A percentile compares a stretch with the other conserved stretches of the same genome.
Evolutionary conservation across 2,797 vertebrate species (phyloP).

Genomic region (Leptodactylus fallax): DNA sequence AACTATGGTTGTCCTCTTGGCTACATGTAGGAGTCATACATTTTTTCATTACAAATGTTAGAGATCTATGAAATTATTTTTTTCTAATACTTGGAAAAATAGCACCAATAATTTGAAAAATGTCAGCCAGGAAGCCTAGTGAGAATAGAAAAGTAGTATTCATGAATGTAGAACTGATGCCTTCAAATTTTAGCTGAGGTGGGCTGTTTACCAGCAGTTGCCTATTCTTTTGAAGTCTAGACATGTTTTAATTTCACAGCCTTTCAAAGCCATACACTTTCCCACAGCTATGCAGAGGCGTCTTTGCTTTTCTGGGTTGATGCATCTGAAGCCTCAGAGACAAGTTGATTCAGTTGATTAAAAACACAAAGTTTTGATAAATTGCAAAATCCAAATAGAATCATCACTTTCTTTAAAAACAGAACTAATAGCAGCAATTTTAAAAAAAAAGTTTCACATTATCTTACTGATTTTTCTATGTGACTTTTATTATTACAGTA

Average conservation of each 20-base stretch:
- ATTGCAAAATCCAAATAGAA: no score
- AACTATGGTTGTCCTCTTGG: no score
- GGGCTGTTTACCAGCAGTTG: background rate
- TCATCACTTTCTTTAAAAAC: no score
- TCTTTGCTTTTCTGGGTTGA: background rate
- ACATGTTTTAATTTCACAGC: background rate
- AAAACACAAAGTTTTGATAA: no score
- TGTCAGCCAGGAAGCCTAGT: background rate
- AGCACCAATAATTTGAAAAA: background rate
- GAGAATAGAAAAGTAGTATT: background rate
- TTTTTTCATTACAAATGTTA: background rate
- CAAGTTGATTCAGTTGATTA: background rate
- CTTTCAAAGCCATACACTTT: background rate
- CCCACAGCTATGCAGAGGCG: conserved; percentile 5
- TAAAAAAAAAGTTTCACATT: no score
- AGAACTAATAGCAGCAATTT: no score
- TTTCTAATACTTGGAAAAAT: background rate
- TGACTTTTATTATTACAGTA: no score
- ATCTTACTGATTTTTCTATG: no score
- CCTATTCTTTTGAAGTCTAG: conserved; percentile 1
- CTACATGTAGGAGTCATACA: background rate
- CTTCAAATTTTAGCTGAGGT: background rate
- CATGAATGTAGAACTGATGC: background rate
- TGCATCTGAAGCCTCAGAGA: background rate
- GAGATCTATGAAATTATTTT: background rate